Percentiles rank a stretch among this genome's conserved stretches.
These are phyloP conservation scores for Chaenocephalus aceratus DNA, from an alignment of 2,113 vertebrate species.

Conservation along the genomic window DNA sequence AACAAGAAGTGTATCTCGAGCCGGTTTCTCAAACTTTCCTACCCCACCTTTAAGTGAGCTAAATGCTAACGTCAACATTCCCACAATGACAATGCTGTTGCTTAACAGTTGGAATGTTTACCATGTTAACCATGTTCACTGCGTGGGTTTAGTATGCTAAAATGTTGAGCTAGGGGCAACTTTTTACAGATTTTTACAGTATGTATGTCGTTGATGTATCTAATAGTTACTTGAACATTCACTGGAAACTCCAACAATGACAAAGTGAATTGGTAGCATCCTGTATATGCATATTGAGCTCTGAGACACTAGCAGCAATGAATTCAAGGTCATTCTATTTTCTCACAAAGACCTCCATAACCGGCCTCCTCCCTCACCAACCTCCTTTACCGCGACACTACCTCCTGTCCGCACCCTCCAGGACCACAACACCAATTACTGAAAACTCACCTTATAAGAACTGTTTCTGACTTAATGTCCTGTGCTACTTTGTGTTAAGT, in stretches of 20 bases:
- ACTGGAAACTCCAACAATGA: not conserved
- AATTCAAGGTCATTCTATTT: slow-evolving; percentile 1
- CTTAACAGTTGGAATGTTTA: not conserved
- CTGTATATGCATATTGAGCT: not conserved
- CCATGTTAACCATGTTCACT: not conserved
- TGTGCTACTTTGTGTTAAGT: not conserved
- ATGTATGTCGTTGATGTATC: not conserved
- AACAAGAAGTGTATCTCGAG: too few relatives aligned
- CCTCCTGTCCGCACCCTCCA: not conserved
- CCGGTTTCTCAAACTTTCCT: too few relatives aligned
- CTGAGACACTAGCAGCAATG: not conserved
- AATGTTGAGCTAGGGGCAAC: not conserved
- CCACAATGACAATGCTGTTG: not conserved
- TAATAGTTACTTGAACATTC: not conserved
- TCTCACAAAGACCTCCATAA: not conserved
- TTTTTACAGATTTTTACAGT: too few relatives aligned
- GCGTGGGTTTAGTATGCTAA: not conserved
- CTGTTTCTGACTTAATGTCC: not conserved
- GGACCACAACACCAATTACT: not conserved
- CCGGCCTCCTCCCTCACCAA: not conserved
- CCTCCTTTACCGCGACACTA: not conserved
- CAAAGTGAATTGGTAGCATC: not conserved
- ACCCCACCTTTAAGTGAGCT: not conserved
- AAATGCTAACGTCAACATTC: not conserved
- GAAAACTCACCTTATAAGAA: not conserved